Evolutionary conservation across 2,797 vertebrate species (phyloP).

Genomic region (Falco rusticolus): DNA sequence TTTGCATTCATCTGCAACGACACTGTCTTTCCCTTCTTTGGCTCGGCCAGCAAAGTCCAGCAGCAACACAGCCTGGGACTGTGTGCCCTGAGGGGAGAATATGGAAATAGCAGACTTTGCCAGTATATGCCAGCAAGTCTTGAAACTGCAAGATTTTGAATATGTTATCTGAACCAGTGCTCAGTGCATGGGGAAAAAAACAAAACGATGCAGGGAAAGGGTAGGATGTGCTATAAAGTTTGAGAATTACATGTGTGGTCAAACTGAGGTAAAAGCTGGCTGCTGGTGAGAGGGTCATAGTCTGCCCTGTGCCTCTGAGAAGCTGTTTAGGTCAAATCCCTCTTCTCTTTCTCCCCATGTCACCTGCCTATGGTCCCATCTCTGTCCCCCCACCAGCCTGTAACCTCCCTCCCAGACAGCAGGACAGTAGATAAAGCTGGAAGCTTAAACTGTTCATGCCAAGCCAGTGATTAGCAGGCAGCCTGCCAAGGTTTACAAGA

Average conservation of each 20-base stretch:
- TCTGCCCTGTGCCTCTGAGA: not conserved
- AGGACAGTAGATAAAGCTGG: not conserved
- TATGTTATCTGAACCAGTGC: not conserved
- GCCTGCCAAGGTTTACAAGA: accelerated
- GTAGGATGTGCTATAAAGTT: not conserved
- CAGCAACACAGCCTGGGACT: not conserved
- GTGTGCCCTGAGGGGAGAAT: not conserved
- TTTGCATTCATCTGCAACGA: not conserved
- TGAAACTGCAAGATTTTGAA: not conserved
- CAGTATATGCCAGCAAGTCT: not conserved
- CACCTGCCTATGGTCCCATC: not conserved
- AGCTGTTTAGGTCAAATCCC: not conserved
- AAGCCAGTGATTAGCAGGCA: not conserved
- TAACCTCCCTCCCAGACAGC: not conserved
- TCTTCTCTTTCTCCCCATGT: not conserved
- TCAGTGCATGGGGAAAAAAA: not conserved
- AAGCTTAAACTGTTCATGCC: not conserved
- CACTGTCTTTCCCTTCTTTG: not conserved
- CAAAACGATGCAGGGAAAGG: not conserved
- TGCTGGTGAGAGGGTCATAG: not conserved
- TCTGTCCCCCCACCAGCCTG: not conserved
- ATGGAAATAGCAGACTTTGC: not conserved
- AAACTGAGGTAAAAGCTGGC: not conserved
- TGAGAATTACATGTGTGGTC: not conserved
- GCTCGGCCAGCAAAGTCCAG: not conserved